Evolutionary conservation across 2,888 invertebrate species (phyloP), one percentile per base, ranked within the genome.

Genomic region (Cephalotes varians): DNA sequence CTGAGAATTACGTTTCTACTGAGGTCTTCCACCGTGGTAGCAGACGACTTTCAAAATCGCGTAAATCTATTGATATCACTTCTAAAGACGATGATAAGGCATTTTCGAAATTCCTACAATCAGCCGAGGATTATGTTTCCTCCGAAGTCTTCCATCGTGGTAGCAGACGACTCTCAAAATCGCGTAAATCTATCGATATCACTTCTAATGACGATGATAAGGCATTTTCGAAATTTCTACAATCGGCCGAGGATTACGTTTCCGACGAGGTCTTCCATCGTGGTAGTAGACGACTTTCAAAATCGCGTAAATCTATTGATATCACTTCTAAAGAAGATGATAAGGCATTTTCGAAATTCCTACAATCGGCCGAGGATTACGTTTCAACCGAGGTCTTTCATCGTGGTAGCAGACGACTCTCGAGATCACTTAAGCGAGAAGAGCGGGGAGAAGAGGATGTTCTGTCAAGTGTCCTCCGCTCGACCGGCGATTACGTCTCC

Each of bases 11-110:
- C 25, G 76, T 91, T 51, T 83, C 82, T 9, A 60, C 84, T 28
- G 91, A 91, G 37, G 82, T 91, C 18, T 91, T 91, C 54, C 91
- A 90, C 73, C 88, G 90, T 6, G 83, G 90, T 9, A 86, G 87
- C 28, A 88, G 87, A 60, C 85, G 91, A 10, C 47, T 86, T 9
- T 87, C 87, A 9, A 88, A 69, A 51, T 73, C 81, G 2, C 64
- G 77, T 7, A 77, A 56, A 51, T 54, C 81, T 18, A 18, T 79
- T 9, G 65, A 81, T 34, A 12, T 65, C 10, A 15, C 21, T 2
- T 28, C 65, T 21, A 18, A 62, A 5, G 25, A 64, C n/a, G 34
- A 65, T 1, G 71, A 72, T 6, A 28, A 58, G 6, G 60, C 34
- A 0, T 3, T 89, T 0, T 65, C 73, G n/a, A 65, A 77, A 69